These are phyloP conservation scores for Platyrinchus mystaceus DNA, from an alignment of 2,797 vertebrate species.

Conservation along the genomic window DNA sequence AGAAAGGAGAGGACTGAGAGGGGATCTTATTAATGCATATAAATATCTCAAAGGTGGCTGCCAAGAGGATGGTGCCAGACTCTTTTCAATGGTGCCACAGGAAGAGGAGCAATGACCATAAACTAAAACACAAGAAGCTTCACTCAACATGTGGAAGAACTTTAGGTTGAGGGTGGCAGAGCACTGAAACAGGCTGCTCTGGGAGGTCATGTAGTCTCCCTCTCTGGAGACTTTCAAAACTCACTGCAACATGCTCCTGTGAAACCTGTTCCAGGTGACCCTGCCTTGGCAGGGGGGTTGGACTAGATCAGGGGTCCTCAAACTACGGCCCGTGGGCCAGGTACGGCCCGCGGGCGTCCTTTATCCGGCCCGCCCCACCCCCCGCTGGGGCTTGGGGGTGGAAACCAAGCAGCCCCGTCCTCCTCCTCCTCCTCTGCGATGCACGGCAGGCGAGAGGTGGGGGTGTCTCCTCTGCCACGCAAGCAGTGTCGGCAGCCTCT, in stretches of 20 bases:
- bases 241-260: accelerated
- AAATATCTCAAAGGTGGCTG: accelerated
- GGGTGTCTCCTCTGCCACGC: no score
- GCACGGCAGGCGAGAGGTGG: no score
- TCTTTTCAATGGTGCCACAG: accelerated
- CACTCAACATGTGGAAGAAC: background rate
- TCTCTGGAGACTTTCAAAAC: background rate
- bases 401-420: no score
- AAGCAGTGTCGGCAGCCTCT: no score
- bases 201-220: background rate
- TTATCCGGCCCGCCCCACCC: no score
- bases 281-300: background rate
- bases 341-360: no score
- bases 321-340: no score
- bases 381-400: no score
- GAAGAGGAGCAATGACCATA: background rate
- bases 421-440: no score
- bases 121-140: background rate
- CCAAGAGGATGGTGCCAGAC: accelerated
- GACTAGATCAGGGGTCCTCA: no score
- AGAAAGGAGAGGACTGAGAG: background rate
- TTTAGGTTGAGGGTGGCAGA: background rate
- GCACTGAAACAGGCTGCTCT: background rate
- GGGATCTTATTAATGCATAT: background rate
- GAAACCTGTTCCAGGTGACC: background rate